Evolutionary conservation across 2,888 invertebrate species (phyloP), one percentile per base, ranked within the genome.

Genomic region (Gryllus longicercus): DNA sequence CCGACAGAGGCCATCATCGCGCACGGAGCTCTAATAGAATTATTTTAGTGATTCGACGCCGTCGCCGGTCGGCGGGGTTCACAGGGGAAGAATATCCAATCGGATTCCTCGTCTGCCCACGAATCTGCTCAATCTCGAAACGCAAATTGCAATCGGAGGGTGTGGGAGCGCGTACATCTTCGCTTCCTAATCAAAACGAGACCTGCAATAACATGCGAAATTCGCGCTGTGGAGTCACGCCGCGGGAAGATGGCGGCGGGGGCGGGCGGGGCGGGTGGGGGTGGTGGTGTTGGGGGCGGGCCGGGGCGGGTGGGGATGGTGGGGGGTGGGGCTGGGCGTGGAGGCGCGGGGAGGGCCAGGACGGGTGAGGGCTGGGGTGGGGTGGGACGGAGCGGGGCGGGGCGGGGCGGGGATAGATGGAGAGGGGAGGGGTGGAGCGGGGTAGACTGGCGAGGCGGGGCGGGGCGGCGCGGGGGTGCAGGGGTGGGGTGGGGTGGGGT

Each of bases 241-340:
- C 16, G 16, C 16, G 16, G n/a, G 16, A 63, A 63, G 63, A 63
- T 63, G 63, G 63, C 63, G 63, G 16, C 63, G n/a, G 63, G n/a
- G 63, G 63, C 16, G 16, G n/a, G 63, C 11, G 63, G 63, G 63
- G 63, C 5, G 25, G 25, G 3, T 25, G 25, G 25, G 25, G 2
- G 21, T 21, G 21, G 21, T 18, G 16, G 18, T 1, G 18, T 2
- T 2, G 18, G 18, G 38, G 63, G 16, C 5, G 63, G 63, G 63
- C 10, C 2, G 18, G 16, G 2, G 2, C 0, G 18, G 2, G 0
- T 3, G 2, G 1, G 1, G 2, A 3, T 18, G 25, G 25, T 2
- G 2, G 14, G 18, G 16, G 18, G 18, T 2, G 18, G 12, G 63
- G 63, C 51, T n/a, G 63, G 21, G 2, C 3, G 18, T 0, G 18